Base-by-base conservation (phyloP, 2,113 vertebrate species). In the Tyto alba region DNA sequence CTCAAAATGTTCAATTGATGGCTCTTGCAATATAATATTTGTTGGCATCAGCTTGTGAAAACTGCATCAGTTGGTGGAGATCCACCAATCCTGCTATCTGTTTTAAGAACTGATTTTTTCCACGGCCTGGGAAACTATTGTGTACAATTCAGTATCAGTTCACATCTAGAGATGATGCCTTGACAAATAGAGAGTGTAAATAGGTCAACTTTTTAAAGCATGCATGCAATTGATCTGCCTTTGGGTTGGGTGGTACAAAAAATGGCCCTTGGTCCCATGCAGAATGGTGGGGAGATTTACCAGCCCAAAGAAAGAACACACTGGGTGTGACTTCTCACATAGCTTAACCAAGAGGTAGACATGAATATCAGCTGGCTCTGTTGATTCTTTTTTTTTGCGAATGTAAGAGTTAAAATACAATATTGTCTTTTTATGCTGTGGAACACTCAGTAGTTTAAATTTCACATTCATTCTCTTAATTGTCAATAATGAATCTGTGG, bases 391-490 rank as follows among this genome's bases (percentile, higher is more conserved):
- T 64, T 71, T 79, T 81, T 48, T 71, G 36, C 85, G 79, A 91
- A 52, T 41, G 23, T 62, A 60, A 47, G 73, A 52, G 60, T 25
- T 91, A 80, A 88, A 95, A 60, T 76, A 79, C 64, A 83, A 27
- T 74, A 64, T 87, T 87, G 59, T 79, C 34, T 66, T 94, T 89
- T 91, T 55, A 86, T 50, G 79, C 19, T 55, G 62, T 25, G 72
- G 43, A 85, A 64, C 48, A 36, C 47, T 75, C 50, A 36, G 45
- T 66, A 68, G 87, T 92, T 94, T 95, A 85, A 96, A 81, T 89
- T 79, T 77, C 85, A 75, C 56, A 20, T 96, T 91, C 71, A 23
- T 94, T 96, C 89, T 90, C 87, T 85, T 96, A 90, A 87, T 90
- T 95, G 95, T 87, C 95, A 90, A 71, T 59, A 88, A 36, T 41